Evolutionary conservation across 2,888 invertebrate genomes (phyloP), one percentile per base, ranked within the genome.

Genomic region (Athrips mouffetella): DNA sequence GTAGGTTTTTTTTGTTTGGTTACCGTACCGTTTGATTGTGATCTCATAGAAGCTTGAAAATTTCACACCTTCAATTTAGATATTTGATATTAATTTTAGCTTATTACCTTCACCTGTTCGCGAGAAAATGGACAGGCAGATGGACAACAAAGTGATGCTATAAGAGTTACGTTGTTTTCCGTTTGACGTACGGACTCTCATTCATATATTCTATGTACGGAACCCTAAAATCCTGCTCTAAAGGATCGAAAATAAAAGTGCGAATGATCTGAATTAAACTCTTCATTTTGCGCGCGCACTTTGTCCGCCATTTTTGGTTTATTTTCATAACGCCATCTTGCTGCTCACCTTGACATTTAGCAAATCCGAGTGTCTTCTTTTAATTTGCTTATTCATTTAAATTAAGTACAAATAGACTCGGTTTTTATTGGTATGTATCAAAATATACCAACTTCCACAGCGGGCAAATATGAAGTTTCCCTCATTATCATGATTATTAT

Each of bases 331-430:
- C 67, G 70, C 70, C 71, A 73, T 73, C 64, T 69, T 66, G 64
- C 59, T 58, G 53, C 44, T 80, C 61, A 66, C 84, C 84, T 85
- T 85, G 84, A 83, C 84, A 80, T 85, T 85, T 83, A 69, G 52
- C 57, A 54, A 47, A 58, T 61, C 61, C 58, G 62, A 64, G 54
- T 59, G 63, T 37, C 46, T 39, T 47, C 37, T 45, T 35, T 45
- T 35, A 35, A 35, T 30, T 41, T 25, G 15, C 15, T 44, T 30
- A 30, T 25, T 35, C 6, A 16, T 33, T 45, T 45, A 45, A 45
- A 35, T 45, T 35, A 25, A 35, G 21, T 20, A 21, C 21, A 7
- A 1, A 33, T 13, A 16, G 15, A n/a, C n/a, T 20, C 16, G 15
- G 10, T 16, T 41, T n/a, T 41, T 27, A 10, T 10, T 10, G 27